These are phyloP conservation scores for Poeciliopsis occidentalis DNA, from an alignment of 2,113 vertebrate species.

Conservation along the genomic window DNA sequence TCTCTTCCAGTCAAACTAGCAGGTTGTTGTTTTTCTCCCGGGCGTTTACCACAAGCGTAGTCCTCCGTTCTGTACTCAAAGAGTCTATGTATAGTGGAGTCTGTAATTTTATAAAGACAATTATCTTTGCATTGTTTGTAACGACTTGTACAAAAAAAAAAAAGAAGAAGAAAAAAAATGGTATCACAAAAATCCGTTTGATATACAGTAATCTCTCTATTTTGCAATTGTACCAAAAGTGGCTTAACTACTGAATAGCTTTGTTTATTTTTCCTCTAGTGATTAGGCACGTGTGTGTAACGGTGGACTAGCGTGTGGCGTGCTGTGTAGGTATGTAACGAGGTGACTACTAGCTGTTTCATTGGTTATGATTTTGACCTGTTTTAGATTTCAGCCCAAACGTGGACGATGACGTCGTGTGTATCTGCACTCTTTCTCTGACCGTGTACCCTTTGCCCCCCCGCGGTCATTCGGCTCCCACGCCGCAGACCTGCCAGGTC, in stretches of 20 bases:
- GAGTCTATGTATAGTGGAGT: conserved; percentile 86
- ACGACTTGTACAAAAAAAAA: conserved; percentile 70
- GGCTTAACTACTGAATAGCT: conserved; percentile 94
- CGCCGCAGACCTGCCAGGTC: conserved; percentile 21
- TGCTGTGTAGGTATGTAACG: conserved; percentile 79
- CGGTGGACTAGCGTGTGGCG: conserved; percentile 81
- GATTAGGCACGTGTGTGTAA: conserved; percentile 82
- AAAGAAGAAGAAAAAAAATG: no score
- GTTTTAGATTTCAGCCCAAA: conserved; percentile 64
- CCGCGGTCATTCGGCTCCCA: conserved; percentile 22
- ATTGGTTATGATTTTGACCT: conserved; percentile 74
- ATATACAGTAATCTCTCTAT: conserved; percentile 86
- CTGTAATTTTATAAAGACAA: conserved; percentile 95
- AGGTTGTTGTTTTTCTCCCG: conserved; percentile 75
- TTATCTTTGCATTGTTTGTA: conserved; percentile 97
- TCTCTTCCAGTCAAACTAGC: conserved; percentile 77
- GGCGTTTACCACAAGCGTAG: conserved; percentile 87
- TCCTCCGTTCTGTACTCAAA: conserved; percentile 84
- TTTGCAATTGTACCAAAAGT: conserved; percentile 99
- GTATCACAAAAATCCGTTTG: conserved; percentile 85
- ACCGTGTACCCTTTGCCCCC: conserved; percentile 44
- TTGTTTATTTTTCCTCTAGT: conserved; percentile 78
- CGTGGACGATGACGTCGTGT: conserved; percentile 62
- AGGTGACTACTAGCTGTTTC: conserved; percentile 79
- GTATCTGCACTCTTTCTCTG: conserved; percentile 62